A percentile compares a stretch with the other conserved stretches of the same genome.
Evolutionary conservation across 1,140 invertebrate genomes (phyloP).

Genomic region (Ceratosolen fusciceps): DNA sequence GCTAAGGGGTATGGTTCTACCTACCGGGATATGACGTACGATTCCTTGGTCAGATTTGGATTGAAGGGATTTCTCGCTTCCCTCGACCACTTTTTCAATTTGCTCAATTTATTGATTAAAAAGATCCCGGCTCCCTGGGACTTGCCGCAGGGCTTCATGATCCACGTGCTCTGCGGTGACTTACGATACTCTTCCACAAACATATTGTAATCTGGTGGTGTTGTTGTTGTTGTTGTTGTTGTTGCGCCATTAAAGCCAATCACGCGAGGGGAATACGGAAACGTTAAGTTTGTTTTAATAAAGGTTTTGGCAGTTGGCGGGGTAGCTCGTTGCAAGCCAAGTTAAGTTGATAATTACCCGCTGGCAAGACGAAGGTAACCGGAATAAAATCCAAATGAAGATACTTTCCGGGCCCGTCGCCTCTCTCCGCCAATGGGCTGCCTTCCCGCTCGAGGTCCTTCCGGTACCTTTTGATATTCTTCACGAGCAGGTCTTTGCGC

Average conservation of each 20-base stretch:
- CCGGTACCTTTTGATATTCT: constrained; percentile 95
- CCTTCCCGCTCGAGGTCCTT: constrained; percentile 93
- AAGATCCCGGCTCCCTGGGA: constrained; percentile 92
- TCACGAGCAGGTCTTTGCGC: constrained; percentile 93
- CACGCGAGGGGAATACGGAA: background rate
- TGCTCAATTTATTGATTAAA: constrained; percentile 89
- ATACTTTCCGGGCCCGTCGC: constrained; percentile 82
- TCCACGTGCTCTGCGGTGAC: constrained; percentile 94
- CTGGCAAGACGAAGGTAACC: constrained; percentile 92
- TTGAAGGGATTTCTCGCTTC: constrained; percentile 87
- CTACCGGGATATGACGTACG: constrained; percentile 90
- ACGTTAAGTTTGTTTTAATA: background rate
- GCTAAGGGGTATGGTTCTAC: too few species aligned
- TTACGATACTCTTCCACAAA: constrained; percentile 96
- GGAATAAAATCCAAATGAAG: constrained; percentile 92
- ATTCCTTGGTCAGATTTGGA: constrained; percentile 87
- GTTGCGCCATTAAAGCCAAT: constrained; percentile 34
- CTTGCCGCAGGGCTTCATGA: constrained; percentile 96
- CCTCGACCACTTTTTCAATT: constrained; percentile 89
- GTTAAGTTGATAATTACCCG: constrained; percentile 69
- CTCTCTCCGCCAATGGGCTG: constrained; percentile 86
- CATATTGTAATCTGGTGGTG: constrained; percentile 97
- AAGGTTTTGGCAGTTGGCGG: background rate
- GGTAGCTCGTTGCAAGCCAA: too few species aligned
- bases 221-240: too few species aligned